Base-by-base conservation (phyloP, 2,797 vertebrate genomes). In the Novumbra hubbsi region DNA sequence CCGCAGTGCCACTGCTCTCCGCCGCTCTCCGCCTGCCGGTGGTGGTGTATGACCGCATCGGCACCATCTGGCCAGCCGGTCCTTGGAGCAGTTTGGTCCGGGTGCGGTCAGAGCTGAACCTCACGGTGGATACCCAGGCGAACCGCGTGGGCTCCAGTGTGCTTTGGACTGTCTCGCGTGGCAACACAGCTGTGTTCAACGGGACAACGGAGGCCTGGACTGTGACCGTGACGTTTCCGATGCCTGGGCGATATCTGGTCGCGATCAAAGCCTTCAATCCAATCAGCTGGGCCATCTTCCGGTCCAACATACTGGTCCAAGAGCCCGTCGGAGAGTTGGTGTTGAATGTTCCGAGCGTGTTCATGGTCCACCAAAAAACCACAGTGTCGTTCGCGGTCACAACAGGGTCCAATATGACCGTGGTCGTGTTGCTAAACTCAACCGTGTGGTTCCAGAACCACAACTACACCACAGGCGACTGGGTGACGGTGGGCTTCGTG, bases 221-320 rank as follows among this genome's bases (percentile, higher is more conserved):
- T n/a, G 0, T 83, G 15, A 78, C 67, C 2, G 49, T 79, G 12
- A 74, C 78, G 71, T 70, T 89, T 49, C 5, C 45, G 62, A 32
- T 12, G 73, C 73, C 81, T 12, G 88, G 81, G 1, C 12, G 2
- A 28, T 88, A 86, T 27, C 16, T 70, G 12, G 21, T 89, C 15
- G 73, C 70, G n/a, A 74, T 84, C 1, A 70, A 74, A 68, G 81
- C 82, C 45, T 88, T 78, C 64, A 88, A 86, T 55, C 81, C 82
- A 38, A 27, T 80, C 70, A 87, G 83, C 75, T 52, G 50, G 28
- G 69, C 72, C 55, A 83, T 75, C 9, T 82, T 86, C 72, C 76
- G 76, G 72, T 79, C 72, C 48, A 63, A 79, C 9, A 55, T 89
- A 27, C 8, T 80, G 5, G 80, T 74, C 50, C 86, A 86, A 76